These are phyloP conservation scores for Venustaconcha ellipsiformis DNA, from an alignment of 1,140 invertebrate species.

Conservation along the genomic window DNA sequence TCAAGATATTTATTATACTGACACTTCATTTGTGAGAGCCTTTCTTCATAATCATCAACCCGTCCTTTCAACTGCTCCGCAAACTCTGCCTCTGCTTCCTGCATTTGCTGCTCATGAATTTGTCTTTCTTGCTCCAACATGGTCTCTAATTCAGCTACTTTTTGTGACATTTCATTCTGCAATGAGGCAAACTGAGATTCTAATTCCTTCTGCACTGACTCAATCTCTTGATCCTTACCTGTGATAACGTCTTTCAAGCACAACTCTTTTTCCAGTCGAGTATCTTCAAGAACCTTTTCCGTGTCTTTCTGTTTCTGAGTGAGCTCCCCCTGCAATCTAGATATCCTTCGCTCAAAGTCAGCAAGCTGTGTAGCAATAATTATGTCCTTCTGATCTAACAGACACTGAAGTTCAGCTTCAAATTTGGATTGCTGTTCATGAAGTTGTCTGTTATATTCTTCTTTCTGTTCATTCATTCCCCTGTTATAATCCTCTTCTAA, in stretches of 20 bases:
- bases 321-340: constrained; percentile 3
- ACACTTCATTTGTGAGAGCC: constrained; percentile 29
- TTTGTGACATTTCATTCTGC: constrained; percentile 2
- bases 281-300: constrained; percentile 30
- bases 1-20: constrained; percentile 28
- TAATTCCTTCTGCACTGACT: background rate
- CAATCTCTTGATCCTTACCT: constrained; percentile 6
- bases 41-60: background rate
- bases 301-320: constrained; percentile 43
- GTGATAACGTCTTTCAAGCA: background rate
- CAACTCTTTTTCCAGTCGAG: constrained; percentile 31
- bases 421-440: constrained; percentile 2
- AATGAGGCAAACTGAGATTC: background rate
- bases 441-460: constrained; percentile 33
- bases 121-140: constrained; percentile 6
- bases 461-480: constrained; percentile 37
- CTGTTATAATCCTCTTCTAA: constrained; percentile 43
- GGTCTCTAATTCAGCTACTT: constrained; percentile 6
- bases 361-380: too few relatives aligned
- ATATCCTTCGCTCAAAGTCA: too few relatives aligned
- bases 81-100: constrained; percentile 16
- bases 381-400: too few relatives aligned
- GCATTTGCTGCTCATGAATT: constrained; percentile 18
- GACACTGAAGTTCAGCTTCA: too few relatives aligned
- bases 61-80: constrained; percentile 21